Evolutionary conservation across 2,113 vertebrate species (phyloP).

Genomic region (Myotis yumanensis): DNA sequence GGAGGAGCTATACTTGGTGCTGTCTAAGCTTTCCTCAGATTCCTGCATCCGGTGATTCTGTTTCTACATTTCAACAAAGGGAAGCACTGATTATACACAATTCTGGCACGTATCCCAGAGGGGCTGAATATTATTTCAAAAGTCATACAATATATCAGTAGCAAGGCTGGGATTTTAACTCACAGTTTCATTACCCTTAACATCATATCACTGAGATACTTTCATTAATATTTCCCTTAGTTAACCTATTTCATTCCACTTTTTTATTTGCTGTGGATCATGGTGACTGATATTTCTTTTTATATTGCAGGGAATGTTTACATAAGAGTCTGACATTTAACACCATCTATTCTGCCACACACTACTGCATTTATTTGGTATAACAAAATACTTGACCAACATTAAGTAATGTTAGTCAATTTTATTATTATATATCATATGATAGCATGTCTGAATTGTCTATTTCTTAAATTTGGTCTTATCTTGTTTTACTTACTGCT

Average conservation of each 20-base stretch:
- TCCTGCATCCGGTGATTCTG: neutral
- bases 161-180: neutral
- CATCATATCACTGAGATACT: neutral
- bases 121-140: neutral
- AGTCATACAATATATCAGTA: neutral
- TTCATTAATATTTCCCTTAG: neutral
- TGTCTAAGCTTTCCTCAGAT: neutral
- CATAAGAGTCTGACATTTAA: neutral
- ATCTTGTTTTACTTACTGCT: neutral
- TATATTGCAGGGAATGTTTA: neutral
- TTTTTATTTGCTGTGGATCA: neutral
- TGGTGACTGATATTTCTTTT: neutral
- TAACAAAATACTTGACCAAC: neutral
- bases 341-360: neutral
- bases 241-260: neutral
- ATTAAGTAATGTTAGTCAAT: neutral
- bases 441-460: neutral
- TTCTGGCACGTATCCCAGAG: neutral
- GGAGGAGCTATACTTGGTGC: neutral
- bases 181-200: neutral
- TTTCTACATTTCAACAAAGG: neutral
- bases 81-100: neutral
- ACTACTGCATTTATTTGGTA: neutral
- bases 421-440: neutral
- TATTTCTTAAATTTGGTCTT: neutral